Evolutionary conservation across 23 tunicate species (phyloP).

Genomic region (Botrylloides violaceus): DNA sequence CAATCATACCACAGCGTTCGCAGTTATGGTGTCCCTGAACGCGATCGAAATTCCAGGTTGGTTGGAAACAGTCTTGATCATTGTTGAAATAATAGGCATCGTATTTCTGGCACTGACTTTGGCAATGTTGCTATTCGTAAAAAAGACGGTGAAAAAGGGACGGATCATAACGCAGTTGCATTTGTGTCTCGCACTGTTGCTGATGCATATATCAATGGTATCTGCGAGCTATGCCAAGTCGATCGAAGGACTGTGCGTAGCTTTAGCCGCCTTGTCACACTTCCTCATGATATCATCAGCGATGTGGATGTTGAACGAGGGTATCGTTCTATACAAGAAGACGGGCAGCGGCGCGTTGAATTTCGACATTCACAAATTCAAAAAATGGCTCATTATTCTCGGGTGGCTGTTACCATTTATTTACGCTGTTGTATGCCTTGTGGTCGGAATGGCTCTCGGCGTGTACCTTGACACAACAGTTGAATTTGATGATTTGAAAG

Average conservation of each 20-base stretch:
- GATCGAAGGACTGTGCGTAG: slow-evolving; percentile 24
- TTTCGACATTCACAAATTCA: slow-evolving; percentile 30
- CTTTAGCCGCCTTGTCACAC: slow-evolving; percentile 37
- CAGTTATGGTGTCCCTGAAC: slow-evolving; percentile 43
- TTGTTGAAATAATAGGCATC: slow-evolving; percentile 33
- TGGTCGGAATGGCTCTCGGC: slow-evolving; percentile 23
- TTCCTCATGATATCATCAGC: slow-evolving; percentile 38
- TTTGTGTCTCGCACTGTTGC: slow-evolving; percentile 31
- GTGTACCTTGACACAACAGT: slow-evolving; percentile 28
- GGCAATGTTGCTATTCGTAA: slow-evolving; percentile 30
- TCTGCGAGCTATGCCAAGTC: slow-evolving; percentile 2
- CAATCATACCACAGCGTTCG: slow-evolving; percentile 66
- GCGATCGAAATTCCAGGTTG: slow-evolving; percentile 27
- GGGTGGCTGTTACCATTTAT: slow-evolving; percentile 55
- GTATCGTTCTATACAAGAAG: slow-evolving; percentile 41
- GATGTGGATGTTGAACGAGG: slow-evolving; percentile 76
- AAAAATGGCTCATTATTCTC: slow-evolving; percentile 8
- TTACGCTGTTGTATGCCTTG: slow-evolving; percentile 36
- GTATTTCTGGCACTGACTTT: slow-evolving; percentile 27
- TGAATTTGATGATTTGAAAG: slow-evolving; percentile 1
- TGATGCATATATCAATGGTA: slow-evolving; percentile 31
- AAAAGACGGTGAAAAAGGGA: slow-evolving; percentile 38
- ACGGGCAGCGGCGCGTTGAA: slow-evolving; percentile 56
- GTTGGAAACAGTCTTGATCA: slow-evolving; percentile 16
- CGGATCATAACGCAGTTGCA: slow-evolving; percentile 45